Base-by-base conservation (phyloP, 2,797 vertebrate genomes). In the Sciurus carolinensis region DNA sequence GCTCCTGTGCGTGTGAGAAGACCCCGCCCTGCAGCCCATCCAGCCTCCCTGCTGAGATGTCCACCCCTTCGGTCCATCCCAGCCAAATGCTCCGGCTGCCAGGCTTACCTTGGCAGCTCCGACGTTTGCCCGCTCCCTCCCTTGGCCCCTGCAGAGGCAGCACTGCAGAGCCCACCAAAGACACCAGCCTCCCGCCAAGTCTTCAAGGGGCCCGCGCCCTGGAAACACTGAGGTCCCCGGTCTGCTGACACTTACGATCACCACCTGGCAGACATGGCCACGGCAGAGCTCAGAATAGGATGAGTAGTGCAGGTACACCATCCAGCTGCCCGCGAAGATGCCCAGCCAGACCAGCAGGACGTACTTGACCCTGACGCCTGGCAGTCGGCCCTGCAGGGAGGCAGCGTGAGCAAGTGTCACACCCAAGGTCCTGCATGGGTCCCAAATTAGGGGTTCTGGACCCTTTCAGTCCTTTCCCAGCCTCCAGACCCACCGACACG, bases 271-370 rank as follows among this genome's bases (percentile, higher is more conserved):
- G 93, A 99, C 97, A 20, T 99, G 99, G 22, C 99, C 99, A 0
- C 99, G 99, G 98, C 99, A 99, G 90, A 99, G 99, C 93, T 99
- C 99, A 0, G 99, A 99, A 97, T 99, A 99, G 36, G 99, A 99
- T 0, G 99, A 99, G 90, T 99, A 99, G 97, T 99, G 99, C 98
- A 99, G 99, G 97, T 99, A 99, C 54, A 99, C 97, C 96, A 99
- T 98, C 99, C 99, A 99, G 99, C 99, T 99, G 98, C 99, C 98
- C 95, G 99, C 98, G 59, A 99, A 99, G 98, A 99, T 97, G 90
- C 99, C 99, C 98, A 99, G 98, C 99, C 99, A 99, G 52, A 98
- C 98, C 98, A 99, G 98, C 97, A 99, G 99, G 91, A 99, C 98
- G 91, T 99, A 99, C 96, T 99, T 99, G 98, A 99, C 99, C 98